A percentile compares a stretch with the other conserved stretches of the same genome.
These are phyloP conservation scores for Eumeta japonica DNA, from an alignment of 1,140 invertebrate species.

Conservation along the genomic window DNA sequence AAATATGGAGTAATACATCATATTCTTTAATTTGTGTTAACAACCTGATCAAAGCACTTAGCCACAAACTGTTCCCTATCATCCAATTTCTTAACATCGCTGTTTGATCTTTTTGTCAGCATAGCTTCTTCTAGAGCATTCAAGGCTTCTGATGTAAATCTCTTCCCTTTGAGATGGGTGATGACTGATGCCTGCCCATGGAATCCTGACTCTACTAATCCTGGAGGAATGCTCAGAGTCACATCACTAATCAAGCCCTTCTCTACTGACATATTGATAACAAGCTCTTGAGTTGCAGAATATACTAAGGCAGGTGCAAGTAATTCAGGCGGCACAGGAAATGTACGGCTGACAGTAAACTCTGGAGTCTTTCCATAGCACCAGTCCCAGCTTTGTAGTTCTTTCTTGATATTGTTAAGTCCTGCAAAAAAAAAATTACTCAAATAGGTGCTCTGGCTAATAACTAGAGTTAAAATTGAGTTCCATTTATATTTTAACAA, in stretches of 20 bases:
- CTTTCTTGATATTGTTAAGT: constrained; percentile 63
- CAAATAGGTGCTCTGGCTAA: too few species aligned
- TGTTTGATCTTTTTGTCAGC: constrained; percentile 36
- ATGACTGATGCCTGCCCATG: constrained; percentile 53
- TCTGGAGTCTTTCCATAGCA: constrained; percentile 83
- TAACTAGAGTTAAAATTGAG: too few species aligned
- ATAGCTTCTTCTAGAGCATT: constrained; percentile 47
- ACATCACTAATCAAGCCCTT: constrained; percentile 52
- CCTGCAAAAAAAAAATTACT: constrained; percentile 55
- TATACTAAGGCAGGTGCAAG: constrained; percentile 39
- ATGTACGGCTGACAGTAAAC: constrained; percentile 66
- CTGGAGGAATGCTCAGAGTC: constrained; percentile 49
- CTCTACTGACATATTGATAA: constrained; percentile 51
- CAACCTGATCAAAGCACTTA: constrained; percentile 54
- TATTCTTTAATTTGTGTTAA: constrained; percentile 43
- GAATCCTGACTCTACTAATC: constrained; percentile 50
- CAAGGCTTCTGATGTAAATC: constrained; percentile 50
- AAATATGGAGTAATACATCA: constrained; percentile 6
- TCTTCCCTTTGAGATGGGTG: constrained; percentile 51
- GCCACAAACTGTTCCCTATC: constrained; percentile 56
- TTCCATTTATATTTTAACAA: too few species aligned
- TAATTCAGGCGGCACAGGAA: constrained; percentile 44
- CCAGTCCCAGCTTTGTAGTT: constrained; percentile 84
- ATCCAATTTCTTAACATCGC: constrained; percentile 40
- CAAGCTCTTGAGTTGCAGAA: constrained; percentile 42